Conservation (phyloP, 2,888 invertebrate genomes). For the Hirtodrosophila alboralis region DNA sequence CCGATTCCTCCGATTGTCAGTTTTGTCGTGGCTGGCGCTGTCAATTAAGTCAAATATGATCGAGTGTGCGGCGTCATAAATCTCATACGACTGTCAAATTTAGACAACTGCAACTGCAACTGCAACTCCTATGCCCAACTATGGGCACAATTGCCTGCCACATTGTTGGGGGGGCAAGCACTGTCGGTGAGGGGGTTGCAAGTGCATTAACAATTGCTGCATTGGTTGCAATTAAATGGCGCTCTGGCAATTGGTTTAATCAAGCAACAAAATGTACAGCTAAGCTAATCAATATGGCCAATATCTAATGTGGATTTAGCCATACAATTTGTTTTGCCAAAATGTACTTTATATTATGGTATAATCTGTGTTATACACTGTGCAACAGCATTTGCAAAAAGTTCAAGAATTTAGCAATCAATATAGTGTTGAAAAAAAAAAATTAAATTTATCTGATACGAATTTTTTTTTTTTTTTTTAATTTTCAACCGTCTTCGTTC, state of each 20-base stretch:
- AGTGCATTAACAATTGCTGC: constrained; percentile 7
- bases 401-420: too few relatives aligned
- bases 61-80: constrained; percentile 76
- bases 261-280: constrained; percentile 42
- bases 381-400: too few relatives aligned
- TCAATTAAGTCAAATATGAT: constrained; percentile 77
- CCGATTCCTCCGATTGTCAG: constrained; percentile 34
- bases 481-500: too few relatives aligned
- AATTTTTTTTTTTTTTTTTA: too few relatives aligned
- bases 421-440: too few relatives aligned
- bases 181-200: too few relatives aligned
- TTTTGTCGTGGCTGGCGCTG: constrained; percentile 78
- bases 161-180: too few relatives aligned
- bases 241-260: constrained; percentile 54
- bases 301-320: not conserved
- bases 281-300: constrained; percentile 5
- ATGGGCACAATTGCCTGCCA: constrained; percentile 31
- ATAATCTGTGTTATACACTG: too few relatives aligned
- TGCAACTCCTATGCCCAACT: constrained; percentile 39
- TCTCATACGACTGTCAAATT: constrained; percentile 72
- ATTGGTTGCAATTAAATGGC: constrained; percentile 57
- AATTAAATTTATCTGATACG: too few relatives aligned
- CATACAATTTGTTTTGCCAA: too few relatives aligned
- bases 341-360: too few relatives aligned
- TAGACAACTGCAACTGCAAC: constrained; percentile 61